Conservation (phyloP, 2,113 vertebrate species). For the Ictalurus furcatus region DNA sequence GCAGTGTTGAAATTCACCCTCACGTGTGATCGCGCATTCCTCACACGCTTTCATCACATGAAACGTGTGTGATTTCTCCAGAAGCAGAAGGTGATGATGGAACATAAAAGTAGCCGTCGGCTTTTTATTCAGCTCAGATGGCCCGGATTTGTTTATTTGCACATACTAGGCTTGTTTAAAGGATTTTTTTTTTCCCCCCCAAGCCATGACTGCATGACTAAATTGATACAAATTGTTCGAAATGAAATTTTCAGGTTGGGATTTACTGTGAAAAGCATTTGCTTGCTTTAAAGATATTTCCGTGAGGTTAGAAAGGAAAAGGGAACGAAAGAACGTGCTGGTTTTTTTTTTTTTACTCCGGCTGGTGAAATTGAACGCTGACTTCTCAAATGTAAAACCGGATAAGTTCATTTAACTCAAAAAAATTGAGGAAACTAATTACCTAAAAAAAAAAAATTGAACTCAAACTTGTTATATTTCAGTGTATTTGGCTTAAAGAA, state of each 20-base stretch:
- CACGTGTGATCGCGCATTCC: background rate
- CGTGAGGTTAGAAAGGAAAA: background rate
- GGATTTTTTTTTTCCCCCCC: too few relatives aligned
- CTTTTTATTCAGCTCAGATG: background rate
- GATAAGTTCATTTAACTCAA: too few relatives aligned
- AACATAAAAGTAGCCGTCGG: background rate
- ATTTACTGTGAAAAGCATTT: too few relatives aligned
- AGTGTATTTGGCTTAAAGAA: too few relatives aligned
- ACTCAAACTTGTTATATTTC: too few relatives aligned
- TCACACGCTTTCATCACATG: background rate
- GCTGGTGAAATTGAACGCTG: background rate
- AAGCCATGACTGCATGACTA: background rate
- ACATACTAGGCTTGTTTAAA: background rate
- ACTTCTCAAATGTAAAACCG: too few relatives aligned
- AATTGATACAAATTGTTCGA: background rate
- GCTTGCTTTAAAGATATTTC: background rate
- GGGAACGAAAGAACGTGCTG: background rate
- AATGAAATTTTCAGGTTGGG: background rate
- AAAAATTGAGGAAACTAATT: too few relatives aligned
- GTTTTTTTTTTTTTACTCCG: background rate
- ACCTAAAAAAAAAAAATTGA: too few relatives aligned
- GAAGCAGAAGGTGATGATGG: background rate
- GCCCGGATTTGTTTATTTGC: background rate
- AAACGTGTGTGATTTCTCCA: background rate
- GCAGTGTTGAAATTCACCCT: too few relatives aligned